Percentiles rank a stretch among this genome's conserved stretches.
These are phyloP conservation scores for Drosophila fuyamai DNA, from an alignment of 1,140 invertebrate genomes.

Conservation along the genomic window DNA sequence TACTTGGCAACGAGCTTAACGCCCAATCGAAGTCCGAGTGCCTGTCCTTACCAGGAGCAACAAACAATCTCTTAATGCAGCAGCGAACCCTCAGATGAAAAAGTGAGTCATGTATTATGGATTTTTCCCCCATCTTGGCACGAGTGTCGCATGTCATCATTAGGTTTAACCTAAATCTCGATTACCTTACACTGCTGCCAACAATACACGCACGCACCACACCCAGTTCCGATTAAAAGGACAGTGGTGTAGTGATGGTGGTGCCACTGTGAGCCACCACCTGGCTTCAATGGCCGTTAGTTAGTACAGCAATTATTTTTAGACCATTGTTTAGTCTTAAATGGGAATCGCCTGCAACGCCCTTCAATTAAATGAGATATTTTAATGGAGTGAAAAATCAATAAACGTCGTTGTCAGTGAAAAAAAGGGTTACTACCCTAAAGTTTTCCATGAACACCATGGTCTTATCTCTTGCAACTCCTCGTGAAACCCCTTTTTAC, in stretches of 20 bases:
- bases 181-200: constrained; percentile 62
- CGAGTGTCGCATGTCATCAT: constrained; percentile 81
- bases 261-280: constrained; percentile 15
- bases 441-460: background rate
- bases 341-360: constrained; percentile 42
- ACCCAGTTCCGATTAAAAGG: constrained; percentile 58
- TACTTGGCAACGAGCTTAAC: constrained; percentile 50
- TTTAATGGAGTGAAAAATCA: constrained; percentile 57
- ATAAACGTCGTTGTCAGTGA: constrained; percentile 31
- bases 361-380: constrained; percentile 18
- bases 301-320: constrained; percentile 45
- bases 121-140: constrained; percentile 64
- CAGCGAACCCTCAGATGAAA: constrained; percentile 23
- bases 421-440: constrained; percentile 26
- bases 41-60: constrained; percentile 32
- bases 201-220: constrained; percentile 69
- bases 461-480: background rate
- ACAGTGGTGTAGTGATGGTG: constrained; percentile 1
- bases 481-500: background rate
- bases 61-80: constrained; percentile 35
- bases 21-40: constrained; percentile 47
- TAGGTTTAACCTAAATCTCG: constrained; percentile 78
- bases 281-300: constrained; percentile 17
- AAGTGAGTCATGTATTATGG: constrained; percentile 73
- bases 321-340: constrained; percentile 28